A percentile compares a stretch with the other conserved stretches of the same genome.
These are phyloP conservation scores for Sminthopsis crassicaudata DNA, from an alignment of 2,113 vertebrate genomes.

Conservation along the genomic window DNA sequence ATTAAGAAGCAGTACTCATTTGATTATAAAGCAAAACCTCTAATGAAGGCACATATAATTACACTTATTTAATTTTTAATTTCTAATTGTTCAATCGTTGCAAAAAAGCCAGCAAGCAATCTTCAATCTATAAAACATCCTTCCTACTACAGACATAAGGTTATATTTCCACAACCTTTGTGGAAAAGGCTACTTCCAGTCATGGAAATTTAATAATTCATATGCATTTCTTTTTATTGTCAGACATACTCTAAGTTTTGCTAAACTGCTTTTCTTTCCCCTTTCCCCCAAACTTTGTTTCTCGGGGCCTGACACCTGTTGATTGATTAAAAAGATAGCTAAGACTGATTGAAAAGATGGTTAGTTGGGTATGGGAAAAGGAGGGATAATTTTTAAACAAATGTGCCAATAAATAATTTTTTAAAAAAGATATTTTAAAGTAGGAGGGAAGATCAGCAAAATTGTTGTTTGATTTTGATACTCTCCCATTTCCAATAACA, in stretches of 20 bases:
- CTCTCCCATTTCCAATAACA: neutral
- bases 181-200: neutral
- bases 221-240: neutral
- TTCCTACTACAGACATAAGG: neutral
- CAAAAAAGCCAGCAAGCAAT: neutral
- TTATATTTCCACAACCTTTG: neutral
- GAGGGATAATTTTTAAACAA: neutral
- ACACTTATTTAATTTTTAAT: neutral
- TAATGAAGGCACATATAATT: neutral
- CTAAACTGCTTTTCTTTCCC: neutral
- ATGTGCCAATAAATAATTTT: neutral
- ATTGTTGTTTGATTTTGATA: neutral
- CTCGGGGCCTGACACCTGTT: neutral
- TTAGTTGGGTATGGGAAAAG: neutral
- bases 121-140: neutral
- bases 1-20: constrained; percentile 41
- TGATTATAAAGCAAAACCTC: constrained; percentile 30
- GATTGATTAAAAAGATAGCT: neutral
- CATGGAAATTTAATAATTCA: neutral
- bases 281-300: neutral
- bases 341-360: neutral
- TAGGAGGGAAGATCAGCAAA: neutral
- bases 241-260: neutral
- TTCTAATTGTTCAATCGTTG: neutral
- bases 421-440: neutral